Evolutionary conservation across 1,140 invertebrate genomes (phyloP).

Genomic region (Hydropsyche tenuis): DNA sequence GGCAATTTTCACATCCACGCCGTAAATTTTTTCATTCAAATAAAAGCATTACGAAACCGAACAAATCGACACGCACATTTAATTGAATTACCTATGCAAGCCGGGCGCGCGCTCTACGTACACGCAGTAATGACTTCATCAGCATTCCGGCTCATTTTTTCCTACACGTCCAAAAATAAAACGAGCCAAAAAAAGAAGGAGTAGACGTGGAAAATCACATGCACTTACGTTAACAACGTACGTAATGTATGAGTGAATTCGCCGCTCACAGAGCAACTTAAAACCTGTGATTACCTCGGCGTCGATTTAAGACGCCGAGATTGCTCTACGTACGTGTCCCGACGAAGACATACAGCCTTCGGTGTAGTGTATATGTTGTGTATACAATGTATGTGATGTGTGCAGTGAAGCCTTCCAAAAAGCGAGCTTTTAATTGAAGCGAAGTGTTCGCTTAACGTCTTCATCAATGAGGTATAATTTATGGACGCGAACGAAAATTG

Average conservation of each 20-base stretch:
- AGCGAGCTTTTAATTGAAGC: slow-evolving; percentile 48
- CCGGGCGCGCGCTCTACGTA: no score
- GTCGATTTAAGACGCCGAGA: neutral
- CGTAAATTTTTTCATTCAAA: no score
- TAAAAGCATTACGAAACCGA: no score
- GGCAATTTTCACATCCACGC: no score
- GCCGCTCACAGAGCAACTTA: slow-evolving; percentile 25
- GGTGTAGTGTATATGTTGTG: slow-evolving; percentile 18
- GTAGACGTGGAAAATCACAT: slow-evolving; percentile 4
- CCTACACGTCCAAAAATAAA: neutral
- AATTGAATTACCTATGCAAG: no score
- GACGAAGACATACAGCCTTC: no score
- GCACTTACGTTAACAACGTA: slow-evolving; percentile 16
- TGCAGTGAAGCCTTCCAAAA: slow-evolving; percentile 22
- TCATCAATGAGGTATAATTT: slow-evolving; percentile 50
- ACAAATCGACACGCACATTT: no score
- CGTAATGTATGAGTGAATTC: slow-evolving; percentile 21
- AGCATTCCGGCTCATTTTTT: neutral
- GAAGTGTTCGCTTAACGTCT: slow-evolving; percentile 49
- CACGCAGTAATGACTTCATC: slow-evolving; percentile 9
- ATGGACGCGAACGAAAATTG: slow-evolving; percentile 44
- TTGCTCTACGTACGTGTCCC: neutral
- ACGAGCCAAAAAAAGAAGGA: neutral
- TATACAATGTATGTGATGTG: neutral
- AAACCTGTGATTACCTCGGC: slow-evolving; percentile 28